Base-by-base conservation (phyloP, 2,113 vertebrate species). In the Oryzias javanicus region DNA sequence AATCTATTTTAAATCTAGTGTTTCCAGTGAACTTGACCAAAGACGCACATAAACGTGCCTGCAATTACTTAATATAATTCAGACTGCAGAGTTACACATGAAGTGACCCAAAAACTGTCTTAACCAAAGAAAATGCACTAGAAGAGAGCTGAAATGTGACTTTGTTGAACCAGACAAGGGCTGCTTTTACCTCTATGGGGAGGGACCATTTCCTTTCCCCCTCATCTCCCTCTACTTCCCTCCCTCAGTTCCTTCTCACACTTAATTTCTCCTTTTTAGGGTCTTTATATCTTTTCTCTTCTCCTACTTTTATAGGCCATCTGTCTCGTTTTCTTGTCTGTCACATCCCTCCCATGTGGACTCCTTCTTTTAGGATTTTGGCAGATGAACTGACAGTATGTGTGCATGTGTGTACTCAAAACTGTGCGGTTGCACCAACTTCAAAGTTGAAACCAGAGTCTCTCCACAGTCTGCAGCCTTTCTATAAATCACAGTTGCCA, bases 401-500 rank as follows among this genome's bases (percentile, higher is more conserved):
- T 67, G 24, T 74, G 64, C 73, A 82, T 63, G 0, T 76, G 62
- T 79, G 73, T 70, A 72, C 89, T 89, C 90, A 76, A 69, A 79
- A 87, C 81, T 87, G 82, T 86, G 81, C 86, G 86, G 88, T 89
- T 67, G 70, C 76, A 80, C 64, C 49, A 67, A 92, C 90, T 93
- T 94, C 93, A 94, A 94, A 94, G 92, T 79, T 80, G 78, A 85
- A 94, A 91, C 82, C 80, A 80, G 89, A 91, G 84, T 90, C 90
- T 89, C 85, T 89, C 75, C 89, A 78, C 78, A 88, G 90, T 88
- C 80, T 91, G 85, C 74, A 85, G 89, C 85, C 89, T 88, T 0
- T 20, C 83, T 91, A 86, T 91, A 92, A 93, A 91, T 94, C 92
- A 93, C 91, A 91, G 76, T 92, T 93, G 93, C 82, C 84, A 85